These are phyloP conservation scores for Struthio camelus DNA, from an alignment of 2,113 vertebrate genomes.

Conservation along the genomic window DNA sequence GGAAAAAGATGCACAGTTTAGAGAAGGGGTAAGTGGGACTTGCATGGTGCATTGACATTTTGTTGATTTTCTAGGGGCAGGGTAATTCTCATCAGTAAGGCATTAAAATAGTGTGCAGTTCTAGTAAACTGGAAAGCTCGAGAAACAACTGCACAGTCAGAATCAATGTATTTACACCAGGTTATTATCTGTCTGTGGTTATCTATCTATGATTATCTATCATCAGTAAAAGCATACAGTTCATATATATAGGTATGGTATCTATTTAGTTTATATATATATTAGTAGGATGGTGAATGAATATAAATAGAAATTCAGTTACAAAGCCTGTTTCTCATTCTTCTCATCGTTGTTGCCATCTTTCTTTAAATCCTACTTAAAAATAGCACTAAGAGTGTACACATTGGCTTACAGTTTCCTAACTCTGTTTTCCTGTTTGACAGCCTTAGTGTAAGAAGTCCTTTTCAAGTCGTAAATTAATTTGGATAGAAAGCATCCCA, in stretches of 20 bases:
- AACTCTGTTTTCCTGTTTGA: slow-evolving; percentile 36
- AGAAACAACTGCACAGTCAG: background rate
- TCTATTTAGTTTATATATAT: too few species aligned
- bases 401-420: slow-evolving; percentile 49
- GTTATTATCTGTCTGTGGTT: too few species aligned
- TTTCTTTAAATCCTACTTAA: slow-evolving; percentile 57
- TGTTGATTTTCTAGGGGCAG: background rate
- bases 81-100: background rate
- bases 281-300: background rate
- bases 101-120: background rate
- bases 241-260: background rate
- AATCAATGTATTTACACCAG: background rate
- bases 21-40: background rate
- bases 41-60: background rate
- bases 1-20: background rate
- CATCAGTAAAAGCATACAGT: background rate
- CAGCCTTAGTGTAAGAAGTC: slow-evolving; percentile 55
- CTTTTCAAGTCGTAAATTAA: slow-evolving; percentile 78
- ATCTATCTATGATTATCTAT: too few species aligned
- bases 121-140: background rate
- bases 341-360: background rate
- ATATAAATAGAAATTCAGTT: background rate
- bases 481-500: slow-evolving; percentile 69
- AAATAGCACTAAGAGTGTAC: slow-evolving; percentile 39
- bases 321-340: background rate